phyloP scores from a whole-genome alignment of 2,888 invertebrate genomes.

The Mechanitis messenoides region DNA sequence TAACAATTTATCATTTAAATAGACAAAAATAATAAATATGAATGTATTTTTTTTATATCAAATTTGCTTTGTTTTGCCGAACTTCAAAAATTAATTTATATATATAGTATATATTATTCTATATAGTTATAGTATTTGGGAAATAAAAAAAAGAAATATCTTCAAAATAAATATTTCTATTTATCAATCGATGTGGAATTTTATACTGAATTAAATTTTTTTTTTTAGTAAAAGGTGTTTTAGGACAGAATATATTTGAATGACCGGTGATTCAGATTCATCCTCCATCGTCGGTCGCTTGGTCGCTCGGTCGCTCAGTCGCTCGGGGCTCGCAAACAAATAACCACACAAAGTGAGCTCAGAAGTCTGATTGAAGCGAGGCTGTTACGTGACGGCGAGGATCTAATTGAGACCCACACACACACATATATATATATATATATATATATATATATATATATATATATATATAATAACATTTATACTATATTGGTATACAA shows the following conservation, averaged over 20 bases:
- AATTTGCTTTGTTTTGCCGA: no score
- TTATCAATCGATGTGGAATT: no score
- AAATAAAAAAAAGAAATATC: no score
- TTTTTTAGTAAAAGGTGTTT: slow-evolving; percentile 25
- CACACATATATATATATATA: background rate
- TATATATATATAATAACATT: no score
- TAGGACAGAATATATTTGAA: no score
- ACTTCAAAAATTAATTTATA: background rate
- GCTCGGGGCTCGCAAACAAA: slow-evolving; percentile 57
- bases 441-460: no score
- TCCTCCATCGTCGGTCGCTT: slow-evolving; percentile 47
- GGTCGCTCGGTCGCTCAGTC: slow-evolving; percentile 5
- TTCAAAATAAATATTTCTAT: no score
- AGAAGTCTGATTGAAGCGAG: slow-evolving; percentile 40
- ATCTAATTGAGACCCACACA: slow-evolving; percentile 9
- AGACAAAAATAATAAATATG: no score
- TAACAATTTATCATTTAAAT: no score
- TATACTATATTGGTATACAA: no score
- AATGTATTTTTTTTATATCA: no score
- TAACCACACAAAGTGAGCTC: slow-evolving; percentile 52
- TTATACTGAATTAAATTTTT: background rate
- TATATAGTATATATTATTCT: slow-evolving; percentile 10
- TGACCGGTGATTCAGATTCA: slow-evolving; percentile 46
- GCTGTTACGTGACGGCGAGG: slow-evolving; percentile 20
- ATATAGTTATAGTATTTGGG: no score